Conservation (phyloP, 2,888 invertebrate species). For the Syrphus vitripennis region DNA sequence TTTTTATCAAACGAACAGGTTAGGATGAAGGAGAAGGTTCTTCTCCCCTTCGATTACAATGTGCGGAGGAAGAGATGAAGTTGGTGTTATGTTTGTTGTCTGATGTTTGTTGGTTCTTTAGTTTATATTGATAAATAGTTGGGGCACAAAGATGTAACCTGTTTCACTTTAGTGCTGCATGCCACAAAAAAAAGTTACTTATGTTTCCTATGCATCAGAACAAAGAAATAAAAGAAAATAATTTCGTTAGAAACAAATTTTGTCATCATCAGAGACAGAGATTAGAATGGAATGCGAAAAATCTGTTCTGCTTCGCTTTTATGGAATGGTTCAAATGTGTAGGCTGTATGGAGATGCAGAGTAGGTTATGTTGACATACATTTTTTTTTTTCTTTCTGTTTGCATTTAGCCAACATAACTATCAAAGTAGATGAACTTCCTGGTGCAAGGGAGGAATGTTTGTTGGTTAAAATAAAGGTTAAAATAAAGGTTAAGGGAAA, state of each 20-base stretch:
- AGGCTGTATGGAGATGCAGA: neutral
- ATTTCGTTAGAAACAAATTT: neutral
- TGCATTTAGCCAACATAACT: neutral
- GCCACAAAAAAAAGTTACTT: neutral
- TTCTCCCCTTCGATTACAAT: neutral
- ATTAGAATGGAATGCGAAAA: slow-evolving; percentile 20
- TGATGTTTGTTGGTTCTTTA: slow-evolving; percentile 1
- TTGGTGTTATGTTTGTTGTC: slow-evolving; percentile 20
- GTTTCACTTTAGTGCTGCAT: slow-evolving; percentile 4
- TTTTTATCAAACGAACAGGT: slow-evolving; percentile 21
- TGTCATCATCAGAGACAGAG: neutral
- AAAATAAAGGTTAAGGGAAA: too few relatives aligned
- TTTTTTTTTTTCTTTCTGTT: slow-evolving; percentile 8
- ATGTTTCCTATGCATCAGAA: neutral
- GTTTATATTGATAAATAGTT: slow-evolving; percentile 31
- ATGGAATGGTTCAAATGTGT: neutral
- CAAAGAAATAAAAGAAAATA: neutral
- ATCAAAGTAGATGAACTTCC: neutral
- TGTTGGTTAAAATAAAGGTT: neutral
- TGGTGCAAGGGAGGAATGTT: neutral
- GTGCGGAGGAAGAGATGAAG: neutral
- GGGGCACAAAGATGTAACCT: slow-evolving; percentile 12
- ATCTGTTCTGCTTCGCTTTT: slow-evolving; percentile 7
- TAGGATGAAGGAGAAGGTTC: neutral
- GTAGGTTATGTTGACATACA: slow-evolving; percentile 1